Percentiles rank a stretch among this genome's conserved stretches.
These are phyloP conservation scores for Lithobates pipiens DNA, from an alignment of 2,797 vertebrate species.

Conservation along the genomic window DNA sequence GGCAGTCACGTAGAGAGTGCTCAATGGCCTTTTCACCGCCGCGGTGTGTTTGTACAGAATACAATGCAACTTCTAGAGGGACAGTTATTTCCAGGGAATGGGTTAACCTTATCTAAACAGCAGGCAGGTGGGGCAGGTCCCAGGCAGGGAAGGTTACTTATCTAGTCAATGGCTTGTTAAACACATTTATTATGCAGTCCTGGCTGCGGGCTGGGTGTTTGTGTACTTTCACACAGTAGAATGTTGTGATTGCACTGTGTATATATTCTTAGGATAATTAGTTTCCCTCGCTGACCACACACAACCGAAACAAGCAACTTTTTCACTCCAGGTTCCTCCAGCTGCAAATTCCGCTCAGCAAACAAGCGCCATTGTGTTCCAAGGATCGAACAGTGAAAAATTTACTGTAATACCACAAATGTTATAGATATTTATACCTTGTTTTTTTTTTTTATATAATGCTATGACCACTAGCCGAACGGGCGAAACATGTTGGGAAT, in stretches of 20 bases:
- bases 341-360: conserved; percentile 12
- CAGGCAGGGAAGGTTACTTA: not conserved
- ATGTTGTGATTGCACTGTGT: conserved; percentile 29
- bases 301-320: conserved; percentile 18
- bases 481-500: too few species aligned
- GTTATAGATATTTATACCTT: too few species aligned
- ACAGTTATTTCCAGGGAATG: not conserved
- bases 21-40: not conserved
- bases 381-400: too few species aligned
- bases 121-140: not conserved
- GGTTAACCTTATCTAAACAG: not conserved
- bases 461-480: too few species aligned
- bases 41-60: not conserved
- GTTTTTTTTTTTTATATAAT: too few species aligned
- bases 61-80: not conserved
- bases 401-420: too few species aligned
- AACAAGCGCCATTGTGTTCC: conserved; percentile 14
- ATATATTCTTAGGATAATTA: conserved; percentile 40
- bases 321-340: conserved; percentile 2
- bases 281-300: conserved; percentile 29
- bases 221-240: conserved; percentile 39
- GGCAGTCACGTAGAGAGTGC: too few species aligned
- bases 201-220: not conserved
- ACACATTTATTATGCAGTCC: conserved; percentile 20
- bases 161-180: conserved; percentile 26